Evolutionary conservation across 2,113 vertebrate genomes (phyloP), one percentile per base, ranked within the genome.

Genomic region (Xiphias gladius): DNA sequence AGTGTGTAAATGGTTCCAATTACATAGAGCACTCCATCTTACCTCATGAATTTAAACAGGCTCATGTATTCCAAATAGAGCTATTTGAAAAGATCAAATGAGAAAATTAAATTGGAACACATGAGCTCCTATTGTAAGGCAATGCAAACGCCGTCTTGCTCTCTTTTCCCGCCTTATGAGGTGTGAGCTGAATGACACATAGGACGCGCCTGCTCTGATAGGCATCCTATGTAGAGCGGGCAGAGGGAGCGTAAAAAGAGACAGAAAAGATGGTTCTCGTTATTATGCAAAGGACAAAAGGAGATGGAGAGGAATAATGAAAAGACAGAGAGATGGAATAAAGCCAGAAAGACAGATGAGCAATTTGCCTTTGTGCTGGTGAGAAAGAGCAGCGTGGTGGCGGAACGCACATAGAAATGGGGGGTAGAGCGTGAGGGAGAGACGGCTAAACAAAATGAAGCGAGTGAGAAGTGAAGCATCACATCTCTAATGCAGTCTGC

Each of bases 11-110:
- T 80, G 84, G 79, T 71, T 91, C 89, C 82, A 92, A 91, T 91
- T 91, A 92, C 83, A 73, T 69, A 59, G 37, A 73, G 79, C 61
- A 74, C 80, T 78, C 61, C 19, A 35, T 52, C 69, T 91, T 88
- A 94, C 87, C 91, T 91, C 90, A 89, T 93, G 89, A 89, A 93
- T 93, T 91, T 93, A 93, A 91, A 94, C 84, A 92, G 86, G 85
- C 88, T 93, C 91, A 89, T 91, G 84, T 89, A 88, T 93, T 87
- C 73, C 81, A 89, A 91, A 92, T 88, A 74, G 65, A 80, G 79
- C 39, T 63, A n/a, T 66, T 79, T 82, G 71, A 86, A 86, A 75
- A 82, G 80, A 88, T 87, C 79, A 90, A 88, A 92, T 88, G 80
- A 84, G 88, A 83, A 86, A 85, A 76, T 86, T 73, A 80, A 88